phyloP scores from a whole-genome alignment of 2,113 vertebrate genomes.

The Colinus virginianus region DNA sequence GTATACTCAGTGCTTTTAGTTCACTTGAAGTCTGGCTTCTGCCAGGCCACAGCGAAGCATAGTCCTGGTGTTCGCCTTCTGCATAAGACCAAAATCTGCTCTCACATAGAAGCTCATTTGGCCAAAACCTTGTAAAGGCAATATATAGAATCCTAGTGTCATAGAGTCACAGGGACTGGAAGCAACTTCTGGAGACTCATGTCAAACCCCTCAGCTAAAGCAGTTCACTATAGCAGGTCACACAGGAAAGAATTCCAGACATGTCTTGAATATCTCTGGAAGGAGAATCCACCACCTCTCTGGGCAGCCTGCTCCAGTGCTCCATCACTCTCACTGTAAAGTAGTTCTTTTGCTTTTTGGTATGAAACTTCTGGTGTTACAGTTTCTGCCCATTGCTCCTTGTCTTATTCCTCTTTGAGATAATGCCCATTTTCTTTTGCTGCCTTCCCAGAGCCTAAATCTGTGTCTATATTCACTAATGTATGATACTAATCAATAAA shows the following conservation, averaged over 20 bases:
- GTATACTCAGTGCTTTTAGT: not conserved
- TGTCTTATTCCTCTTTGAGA: not conserved
- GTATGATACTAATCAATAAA: not conserved
- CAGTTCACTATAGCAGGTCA: no score
- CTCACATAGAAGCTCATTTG: not conserved
- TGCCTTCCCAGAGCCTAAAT: not conserved
- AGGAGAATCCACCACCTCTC: no score
- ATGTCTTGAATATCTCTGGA: no score
- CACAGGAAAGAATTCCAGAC: no score
- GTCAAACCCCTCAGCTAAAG: no score
- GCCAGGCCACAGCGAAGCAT: not conserved
- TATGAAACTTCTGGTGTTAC: no score
- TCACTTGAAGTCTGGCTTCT: not conserved
- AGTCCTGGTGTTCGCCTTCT: not conserved
- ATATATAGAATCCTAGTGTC: not conserved
- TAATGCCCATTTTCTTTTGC: not conserved
- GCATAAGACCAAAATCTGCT: not conserved
- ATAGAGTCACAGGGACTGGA: no score
- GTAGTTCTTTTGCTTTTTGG: no score
- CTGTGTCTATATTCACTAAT: not conserved
- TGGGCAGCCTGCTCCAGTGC: no score
- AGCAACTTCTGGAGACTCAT: no score
- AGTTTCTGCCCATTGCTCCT: no score
- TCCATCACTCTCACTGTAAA: no score
- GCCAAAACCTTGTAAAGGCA: constrained; percentile 27